These are phyloP conservation scores for Eciton burchellii DNA, from an alignment of 1,140 invertebrate species.

Conservation along the genomic window DNA sequence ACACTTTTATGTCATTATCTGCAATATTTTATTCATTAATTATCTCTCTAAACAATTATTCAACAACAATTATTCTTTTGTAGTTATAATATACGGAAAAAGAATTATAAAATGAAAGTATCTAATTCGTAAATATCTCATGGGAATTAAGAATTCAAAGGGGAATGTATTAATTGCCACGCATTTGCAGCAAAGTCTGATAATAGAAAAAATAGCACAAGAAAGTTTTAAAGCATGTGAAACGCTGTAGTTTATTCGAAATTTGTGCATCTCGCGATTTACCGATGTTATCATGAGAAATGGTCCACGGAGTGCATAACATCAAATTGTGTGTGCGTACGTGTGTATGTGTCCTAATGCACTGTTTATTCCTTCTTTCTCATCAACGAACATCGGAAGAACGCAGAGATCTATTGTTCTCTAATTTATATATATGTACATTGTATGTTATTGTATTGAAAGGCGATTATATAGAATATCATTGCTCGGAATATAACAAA, in stretches of 20 bases:
- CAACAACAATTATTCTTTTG: not conserved
- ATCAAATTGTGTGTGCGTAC: constrained; percentile 11
- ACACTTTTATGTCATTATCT: constrained; percentile 1
- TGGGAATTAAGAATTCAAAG: not conserved
- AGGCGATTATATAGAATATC: not conserved
- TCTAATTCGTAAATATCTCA: not conserved
- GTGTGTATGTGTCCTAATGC: not conserved
- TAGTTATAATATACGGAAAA: constrained; percentile 7
- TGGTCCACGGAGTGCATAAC: constrained; percentile 16
- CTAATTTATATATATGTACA: constrained; percentile 36
- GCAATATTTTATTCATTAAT: constrained; percentile 5
- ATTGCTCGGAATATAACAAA: constrained; percentile 31
- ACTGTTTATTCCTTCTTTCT: constrained; percentile 15
- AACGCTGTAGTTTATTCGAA: constrained; percentile 53
- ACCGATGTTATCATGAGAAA: not conserved
- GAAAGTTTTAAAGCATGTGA: constrained; percentile 44
- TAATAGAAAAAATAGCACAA: constrained; percentile 31
- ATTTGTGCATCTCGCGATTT: not conserved
- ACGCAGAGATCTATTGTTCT: constrained; percentile 3
- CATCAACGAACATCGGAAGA: constrained; percentile 33
- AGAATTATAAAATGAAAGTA: not conserved
- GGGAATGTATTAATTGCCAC: not conserved
- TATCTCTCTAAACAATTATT: not conserved
- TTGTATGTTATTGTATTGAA: constrained; percentile 49
- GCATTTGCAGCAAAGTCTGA: constrained; percentile 19